These are phyloP conservation scores for Arctia plantaginis DNA, from an alignment of 2,888 invertebrate genomes.

Conservation along the genomic window DNA sequence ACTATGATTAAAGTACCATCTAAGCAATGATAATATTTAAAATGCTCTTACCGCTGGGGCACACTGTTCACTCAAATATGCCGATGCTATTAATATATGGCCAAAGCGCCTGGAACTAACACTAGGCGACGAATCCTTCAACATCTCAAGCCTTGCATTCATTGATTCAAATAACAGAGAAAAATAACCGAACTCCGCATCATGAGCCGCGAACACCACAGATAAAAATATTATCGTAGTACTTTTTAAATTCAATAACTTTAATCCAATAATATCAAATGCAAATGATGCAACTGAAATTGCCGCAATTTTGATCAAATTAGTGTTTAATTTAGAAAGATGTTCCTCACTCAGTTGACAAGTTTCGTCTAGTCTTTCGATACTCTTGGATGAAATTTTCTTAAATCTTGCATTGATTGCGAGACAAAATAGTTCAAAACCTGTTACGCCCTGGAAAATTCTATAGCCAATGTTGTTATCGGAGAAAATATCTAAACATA, in stretches of 20 bases:
- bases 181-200: slow-evolving; percentile 66
- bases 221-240: slow-evolving; percentile 50
- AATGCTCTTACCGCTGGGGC: slow-evolving; percentile 59
- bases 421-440: slow-evolving; percentile 52
- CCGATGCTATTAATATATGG: slow-evolving; percentile 62
- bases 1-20: not conserved
- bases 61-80: slow-evolving; percentile 66
- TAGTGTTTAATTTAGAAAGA: slow-evolving; percentile 36
- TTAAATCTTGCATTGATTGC: slow-evolving; percentile 43
- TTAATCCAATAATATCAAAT: slow-evolving; percentile 59
- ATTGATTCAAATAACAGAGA: slow-evolving; percentile 63
- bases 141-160: slow-evolving; percentile 61
- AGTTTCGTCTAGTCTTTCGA: slow-evolving; percentile 63
- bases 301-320: slow-evolving; percentile 32
- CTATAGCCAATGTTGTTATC: slow-evolving; percentile 22
- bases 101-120: slow-evolving; percentile 65
- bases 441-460: slow-evolving; percentile 51
- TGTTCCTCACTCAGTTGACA: slow-evolving; percentile 54
- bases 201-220: slow-evolving; percentile 63
- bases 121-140: slow-evolving; percentile 48
- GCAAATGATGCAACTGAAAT: slow-evolving; percentile 48
- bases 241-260: slow-evolving; percentile 32
- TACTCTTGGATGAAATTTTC: slow-evolving; percentile 48
- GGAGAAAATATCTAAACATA: slow-evolving; percentile 50
- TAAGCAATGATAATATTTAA: not conserved